A percentile compares a stretch with the other conserved stretches of the same genome.
Evolutionary conservation across 2,797 vertebrate species (phyloP).

Genomic region (Rhynchotus rufescens): DNA sequence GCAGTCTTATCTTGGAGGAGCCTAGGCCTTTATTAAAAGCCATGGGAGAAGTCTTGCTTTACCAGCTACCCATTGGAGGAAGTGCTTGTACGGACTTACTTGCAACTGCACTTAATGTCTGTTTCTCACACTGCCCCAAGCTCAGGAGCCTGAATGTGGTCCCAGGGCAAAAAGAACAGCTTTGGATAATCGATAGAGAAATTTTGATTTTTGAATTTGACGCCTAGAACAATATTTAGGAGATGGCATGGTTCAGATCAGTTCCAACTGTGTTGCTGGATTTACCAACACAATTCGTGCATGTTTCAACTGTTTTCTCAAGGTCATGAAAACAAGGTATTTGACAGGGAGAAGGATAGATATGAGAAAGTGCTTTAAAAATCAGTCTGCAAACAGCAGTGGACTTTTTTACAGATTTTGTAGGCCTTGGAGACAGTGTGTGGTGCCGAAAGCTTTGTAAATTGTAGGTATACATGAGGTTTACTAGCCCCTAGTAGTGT

Average conservation of each 20-base stretch:
- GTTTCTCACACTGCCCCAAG: not conserved
- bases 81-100: fast-evolving
- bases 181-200: not conserved
- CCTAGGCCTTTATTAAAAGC: not conserved
- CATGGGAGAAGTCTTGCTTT: not conserved
- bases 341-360: not conserved
- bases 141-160: not conserved
- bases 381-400: no score
- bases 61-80: not conserved
- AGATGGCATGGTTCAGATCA: not conserved
- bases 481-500: not conserved
- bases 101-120: not conserved
- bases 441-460: not conserved
- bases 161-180: not conserved
- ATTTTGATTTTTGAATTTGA: not conserved
- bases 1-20: not conserved
- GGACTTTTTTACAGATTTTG: not conserved
- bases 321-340: not conserved
- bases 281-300: not conserved
- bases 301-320: not conserved
- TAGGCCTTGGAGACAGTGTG: not conserved
- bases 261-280: not conserved
- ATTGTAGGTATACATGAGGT: not conserved
- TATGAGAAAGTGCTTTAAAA: not conserved
- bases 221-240: not conserved